A percentile compares a stretch with the other conserved stretches of the same genome.
Conservation (phyloP, 2,113 vertebrate species). For the Trichomycterus rosablanca region DNA sequence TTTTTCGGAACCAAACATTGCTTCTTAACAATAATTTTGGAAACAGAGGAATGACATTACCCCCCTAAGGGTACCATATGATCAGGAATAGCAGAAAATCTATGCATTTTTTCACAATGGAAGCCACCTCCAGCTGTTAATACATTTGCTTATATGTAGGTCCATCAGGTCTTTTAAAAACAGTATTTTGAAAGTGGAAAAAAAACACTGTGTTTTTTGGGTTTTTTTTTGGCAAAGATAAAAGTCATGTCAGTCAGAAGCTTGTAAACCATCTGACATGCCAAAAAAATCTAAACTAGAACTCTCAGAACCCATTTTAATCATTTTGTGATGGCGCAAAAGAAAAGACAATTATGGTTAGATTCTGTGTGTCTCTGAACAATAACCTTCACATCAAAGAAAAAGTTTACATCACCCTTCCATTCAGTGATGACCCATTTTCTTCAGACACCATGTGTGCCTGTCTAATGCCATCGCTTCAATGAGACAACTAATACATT, state of each 20-base stretch:
- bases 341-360: constrained; percentile 4
- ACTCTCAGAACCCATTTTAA: constrained; percentile 25
- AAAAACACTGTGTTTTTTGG: not conserved
- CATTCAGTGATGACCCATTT: constrained; percentile 47
- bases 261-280: not conserved
- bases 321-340: constrained; percentile 16
- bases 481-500: constrained; percentile 52
- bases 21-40: too few species aligned
- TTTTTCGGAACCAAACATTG: too few species aligned
- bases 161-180: not conserved
- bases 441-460: constrained; percentile 36
- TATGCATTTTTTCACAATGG: not conserved
- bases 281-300: constrained; percentile 5
- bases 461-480: constrained; percentile 47
- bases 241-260: constrained; percentile 16
- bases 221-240: constrained; percentile 23
- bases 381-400: constrained; percentile 47
- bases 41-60: too few species aligned
- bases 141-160: not conserved
- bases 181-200: not conserved
- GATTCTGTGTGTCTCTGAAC: constrained; percentile 44
- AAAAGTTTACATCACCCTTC: constrained; percentile 49
- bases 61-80: too few species aligned
- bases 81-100: too few species aligned
- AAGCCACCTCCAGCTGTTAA: not conserved